A percentile compares a stretch with the other conserved stretches of the same genome.
Evolutionary conservation across 2,113 vertebrate genomes (phyloP).

Genomic region (Myocastor coypus): DNA sequence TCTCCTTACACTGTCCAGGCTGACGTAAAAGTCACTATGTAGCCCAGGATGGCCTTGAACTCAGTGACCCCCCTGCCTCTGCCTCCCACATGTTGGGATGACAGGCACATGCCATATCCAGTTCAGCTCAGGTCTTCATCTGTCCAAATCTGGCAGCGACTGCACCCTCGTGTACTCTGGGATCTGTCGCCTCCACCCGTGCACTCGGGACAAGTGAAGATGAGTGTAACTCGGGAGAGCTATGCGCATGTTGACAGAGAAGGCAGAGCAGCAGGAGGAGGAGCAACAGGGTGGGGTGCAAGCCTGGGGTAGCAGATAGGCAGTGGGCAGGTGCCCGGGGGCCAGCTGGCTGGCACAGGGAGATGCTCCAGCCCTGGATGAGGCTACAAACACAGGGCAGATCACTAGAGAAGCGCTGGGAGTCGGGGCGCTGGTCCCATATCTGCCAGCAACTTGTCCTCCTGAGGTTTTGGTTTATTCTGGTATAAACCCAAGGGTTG

Average conservation of each 20-base stretch:
- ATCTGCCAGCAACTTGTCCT: background rate
- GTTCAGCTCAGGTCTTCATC: background rate
- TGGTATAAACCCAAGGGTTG: background rate
- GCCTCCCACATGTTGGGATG: background rate
- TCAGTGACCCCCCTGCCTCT: background rate
- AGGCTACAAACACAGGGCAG: background rate
- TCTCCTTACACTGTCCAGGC: background rate
- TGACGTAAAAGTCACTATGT: background rate
- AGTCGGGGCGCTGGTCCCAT: background rate
- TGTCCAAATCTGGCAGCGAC: background rate
- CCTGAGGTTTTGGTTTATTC: constrained; percentile 22
- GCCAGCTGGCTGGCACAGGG: constrained; percentile 49
- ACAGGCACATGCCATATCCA: background rate
- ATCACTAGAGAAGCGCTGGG: background rate
- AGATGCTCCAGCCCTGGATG: background rate
- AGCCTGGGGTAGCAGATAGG: constrained; percentile 73
- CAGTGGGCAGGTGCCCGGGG: constrained; percentile 61
- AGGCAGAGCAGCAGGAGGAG: background rate
- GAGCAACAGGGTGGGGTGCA: constrained; percentile 44
- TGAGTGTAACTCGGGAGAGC: background rate
- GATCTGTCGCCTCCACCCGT: background rate
- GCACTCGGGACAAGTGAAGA: background rate
- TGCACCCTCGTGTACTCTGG: background rate
- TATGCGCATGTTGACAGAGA: background rate
- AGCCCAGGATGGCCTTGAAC: background rate